phyloP scores from a whole-genome alignment of 1,140 invertebrate genomes.

The Drosophila erecta region DNA sequence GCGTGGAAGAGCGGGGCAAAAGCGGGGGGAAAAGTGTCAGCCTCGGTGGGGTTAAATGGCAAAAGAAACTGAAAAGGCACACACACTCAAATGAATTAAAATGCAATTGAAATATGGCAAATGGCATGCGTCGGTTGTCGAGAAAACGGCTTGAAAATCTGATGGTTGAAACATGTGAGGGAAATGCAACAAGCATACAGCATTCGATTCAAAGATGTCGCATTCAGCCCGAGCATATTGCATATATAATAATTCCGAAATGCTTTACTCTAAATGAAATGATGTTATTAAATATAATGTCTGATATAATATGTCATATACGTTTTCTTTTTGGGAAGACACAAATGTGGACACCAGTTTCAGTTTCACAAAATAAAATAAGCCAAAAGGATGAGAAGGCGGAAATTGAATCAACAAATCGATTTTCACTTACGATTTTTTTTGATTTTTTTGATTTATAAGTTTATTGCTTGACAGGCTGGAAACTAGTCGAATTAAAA shows the following conservation, averaged over 20 bases:
- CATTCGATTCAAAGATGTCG: constrained; percentile 1
- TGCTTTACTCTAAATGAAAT: not conserved
- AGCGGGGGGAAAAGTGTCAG: constrained; percentile 30
- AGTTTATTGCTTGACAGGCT: too few relatives aligned
- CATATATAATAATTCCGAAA: not conserved
- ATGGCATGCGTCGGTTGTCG: constrained; percentile 60
- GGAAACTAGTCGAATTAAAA: too few relatives aligned
- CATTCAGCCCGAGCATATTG: not conserved
- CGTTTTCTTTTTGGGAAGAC: not conserved
- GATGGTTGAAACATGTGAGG: not conserved
- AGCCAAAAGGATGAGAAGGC: too few relatives aligned
- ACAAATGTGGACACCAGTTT: too few relatives aligned
- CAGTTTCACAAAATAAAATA: too few relatives aligned
- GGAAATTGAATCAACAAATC: too few relatives aligned
- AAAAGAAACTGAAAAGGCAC: constrained; percentile 52
- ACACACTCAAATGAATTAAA: constrained; percentile 68
- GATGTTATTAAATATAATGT: not conserved
- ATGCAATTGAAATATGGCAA: constrained; percentile 73
- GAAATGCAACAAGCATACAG: constrained; percentile 15
- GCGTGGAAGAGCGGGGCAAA: not conserved
- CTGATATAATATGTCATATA: not conserved
- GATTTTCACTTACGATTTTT: too few relatives aligned
- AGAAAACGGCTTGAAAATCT: constrained; percentile 30
- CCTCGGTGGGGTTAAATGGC: constrained; percentile 58
- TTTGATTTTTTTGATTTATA: too few relatives aligned